Conservation (phyloP, 2,888 invertebrate genomes). For the Nomada fabriciana region DNA sequence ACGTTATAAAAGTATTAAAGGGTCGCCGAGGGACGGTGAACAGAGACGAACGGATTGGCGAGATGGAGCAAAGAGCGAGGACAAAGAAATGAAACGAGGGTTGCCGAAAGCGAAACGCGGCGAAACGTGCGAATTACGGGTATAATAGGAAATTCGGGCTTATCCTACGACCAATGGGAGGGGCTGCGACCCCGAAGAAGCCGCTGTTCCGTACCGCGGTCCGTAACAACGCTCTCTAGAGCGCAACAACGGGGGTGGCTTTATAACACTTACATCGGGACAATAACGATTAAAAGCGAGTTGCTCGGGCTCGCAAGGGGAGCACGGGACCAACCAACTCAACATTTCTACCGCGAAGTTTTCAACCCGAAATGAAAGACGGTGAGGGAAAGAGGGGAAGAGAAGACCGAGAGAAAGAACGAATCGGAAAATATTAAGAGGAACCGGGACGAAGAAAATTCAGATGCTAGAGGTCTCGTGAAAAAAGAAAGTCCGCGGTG, state of each 20-base stretch:
- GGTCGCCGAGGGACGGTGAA: slow-evolving; percentile 26
- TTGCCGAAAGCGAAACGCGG: slow-evolving; percentile 62
- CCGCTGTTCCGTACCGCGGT: slow-evolving; percentile 57
- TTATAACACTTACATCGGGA: slow-evolving; percentile 74
- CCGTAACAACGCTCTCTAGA: slow-evolving; percentile 65
- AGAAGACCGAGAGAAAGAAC: background rate
- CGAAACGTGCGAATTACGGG: slow-evolving; percentile 71
- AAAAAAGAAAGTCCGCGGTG: slow-evolving; percentile 37
- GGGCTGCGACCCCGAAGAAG: slow-evolving; percentile 46
- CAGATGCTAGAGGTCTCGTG: slow-evolving; percentile 44
- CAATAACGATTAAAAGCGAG: slow-evolving; percentile 77
- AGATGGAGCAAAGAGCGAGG: slow-evolving; percentile 12
- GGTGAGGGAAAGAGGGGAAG: background rate
- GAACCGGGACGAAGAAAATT: slow-evolving; percentile 25
- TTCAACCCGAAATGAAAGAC: background rate
- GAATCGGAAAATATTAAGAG: slow-evolving; percentile 3
- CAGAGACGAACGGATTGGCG: slow-evolving; percentile 16
- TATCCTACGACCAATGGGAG: slow-evolving; percentile 62
- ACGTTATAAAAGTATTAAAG: slow-evolving; percentile 64
- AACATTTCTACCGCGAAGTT: slow-evolving; percentile 52
- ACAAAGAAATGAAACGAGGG: slow-evolving; percentile 58
- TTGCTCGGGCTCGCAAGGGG: slow-evolving; percentile 40
- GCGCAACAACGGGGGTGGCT: slow-evolving; percentile 67
- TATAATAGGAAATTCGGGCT: slow-evolving; percentile 73
- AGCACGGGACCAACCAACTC: slow-evolving; percentile 42